Conservation (phyloP, 2,888 invertebrate species). For the Exocentrus adspersus region DNA sequence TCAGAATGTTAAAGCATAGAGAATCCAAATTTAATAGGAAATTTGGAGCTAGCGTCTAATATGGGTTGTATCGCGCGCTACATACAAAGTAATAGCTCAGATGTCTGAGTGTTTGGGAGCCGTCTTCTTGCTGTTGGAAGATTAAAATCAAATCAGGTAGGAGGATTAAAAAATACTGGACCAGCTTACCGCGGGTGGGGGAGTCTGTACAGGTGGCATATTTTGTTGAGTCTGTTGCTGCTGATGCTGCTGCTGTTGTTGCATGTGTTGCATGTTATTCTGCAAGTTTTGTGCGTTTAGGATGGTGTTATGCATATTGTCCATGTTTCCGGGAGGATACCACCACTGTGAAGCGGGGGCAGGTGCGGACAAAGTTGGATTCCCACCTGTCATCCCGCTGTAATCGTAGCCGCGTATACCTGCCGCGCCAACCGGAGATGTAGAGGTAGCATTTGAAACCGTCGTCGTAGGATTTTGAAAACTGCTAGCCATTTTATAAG, state of each 20-base stretch:
- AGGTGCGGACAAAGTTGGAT: conserved; percentile 61
- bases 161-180: conserved; percentile 36
- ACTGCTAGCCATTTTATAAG: conserved; percentile 87
- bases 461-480: conserved; percentile 79
- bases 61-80: too few relatives aligned
- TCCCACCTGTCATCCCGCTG: conserved; percentile 62
- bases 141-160: conserved; percentile 46
- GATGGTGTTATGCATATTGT: conserved; percentile 71
- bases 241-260: conserved; percentile 36
- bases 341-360: conserved; percentile 75
- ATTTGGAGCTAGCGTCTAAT: neutral
- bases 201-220: conserved; percentile 61
- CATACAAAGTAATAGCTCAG: too few relatives aligned
- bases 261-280: conserved; percentile 52
- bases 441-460: conserved; percentile 71
- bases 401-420: conserved; percentile 74
- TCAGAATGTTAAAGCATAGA: too few relatives aligned
- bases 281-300: conserved; percentile 58
- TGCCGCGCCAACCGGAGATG: conserved; percentile 69
- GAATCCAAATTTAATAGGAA: too few relatives aligned
- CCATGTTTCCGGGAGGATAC: conserved; percentile 73
- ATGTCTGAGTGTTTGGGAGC: neutral
- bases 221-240: conserved; percentile 52
- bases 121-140: conserved; percentile 33
- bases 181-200: conserved; percentile 61